Conservation (phyloP, 2,113 vertebrate species). For the Chrysochloris asiatica region DNA sequence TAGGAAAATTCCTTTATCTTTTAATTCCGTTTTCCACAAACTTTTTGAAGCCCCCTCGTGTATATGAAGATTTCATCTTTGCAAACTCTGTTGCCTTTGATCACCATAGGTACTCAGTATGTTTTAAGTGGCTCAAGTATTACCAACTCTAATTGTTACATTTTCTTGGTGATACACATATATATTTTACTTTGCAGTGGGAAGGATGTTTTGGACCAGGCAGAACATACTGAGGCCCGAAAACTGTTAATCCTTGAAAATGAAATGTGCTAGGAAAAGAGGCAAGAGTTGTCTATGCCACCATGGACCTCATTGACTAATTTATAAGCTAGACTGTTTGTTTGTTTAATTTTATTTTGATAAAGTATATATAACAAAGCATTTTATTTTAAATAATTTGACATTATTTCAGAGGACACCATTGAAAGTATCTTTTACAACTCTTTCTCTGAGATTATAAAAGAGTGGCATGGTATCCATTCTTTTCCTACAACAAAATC, state of each 20-base stretch:
- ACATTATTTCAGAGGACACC: neutral
- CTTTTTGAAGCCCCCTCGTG: no score
- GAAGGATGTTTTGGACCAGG: neutral
- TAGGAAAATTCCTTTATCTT: no score
- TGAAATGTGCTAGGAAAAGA: neutral
- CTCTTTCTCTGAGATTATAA: neutral
- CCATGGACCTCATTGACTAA: neutral
- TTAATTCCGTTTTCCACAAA: no score
- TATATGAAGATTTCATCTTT: neutral
- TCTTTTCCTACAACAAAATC: neutral
- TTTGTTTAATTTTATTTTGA: neutral
- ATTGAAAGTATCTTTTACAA: neutral
- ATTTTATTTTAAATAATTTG: neutral
- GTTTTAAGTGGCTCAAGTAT: neutral
- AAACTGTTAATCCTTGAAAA: no score
- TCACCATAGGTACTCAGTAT: neutral
- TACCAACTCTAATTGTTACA: conserved; percentile 1
- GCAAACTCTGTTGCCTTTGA: neutral
- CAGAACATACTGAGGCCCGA: neutral
- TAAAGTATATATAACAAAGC: neutral
- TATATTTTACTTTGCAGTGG: conserved; percentile 25
- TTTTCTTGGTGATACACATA: conserved; percentile 19
- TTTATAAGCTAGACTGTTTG: neutral
- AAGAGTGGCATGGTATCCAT: neutral
- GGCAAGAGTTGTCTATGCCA: neutral